These are phyloP conservation scores for Drosophila tanythrix DNA, from an alignment of 2,888 invertebrate species.

Conservation along the genomic window DNA sequence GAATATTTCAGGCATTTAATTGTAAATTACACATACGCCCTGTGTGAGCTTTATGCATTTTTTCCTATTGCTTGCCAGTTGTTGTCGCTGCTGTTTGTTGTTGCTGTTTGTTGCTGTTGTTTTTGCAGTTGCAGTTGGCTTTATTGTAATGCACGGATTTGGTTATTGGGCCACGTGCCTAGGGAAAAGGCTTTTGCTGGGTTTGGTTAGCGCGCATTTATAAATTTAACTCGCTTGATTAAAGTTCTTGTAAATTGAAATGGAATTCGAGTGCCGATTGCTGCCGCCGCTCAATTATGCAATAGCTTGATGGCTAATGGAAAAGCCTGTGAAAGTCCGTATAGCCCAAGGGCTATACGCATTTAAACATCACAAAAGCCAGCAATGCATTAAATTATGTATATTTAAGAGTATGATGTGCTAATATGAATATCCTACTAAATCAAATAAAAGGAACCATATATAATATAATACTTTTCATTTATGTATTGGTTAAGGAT, in stretches of 20 bases:
- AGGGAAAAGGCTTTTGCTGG: constrained; percentile 36
- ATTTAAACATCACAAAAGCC: background rate
- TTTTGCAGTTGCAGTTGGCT: constrained; percentile 23
- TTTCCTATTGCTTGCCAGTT: constrained; percentile 60
- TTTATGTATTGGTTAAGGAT: background rate
- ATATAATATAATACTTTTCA: background rate
- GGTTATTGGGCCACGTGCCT: constrained; percentile 59
- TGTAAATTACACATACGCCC: constrained; percentile 79
- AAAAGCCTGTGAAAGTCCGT: constrained; percentile 23
- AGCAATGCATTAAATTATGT: background rate
- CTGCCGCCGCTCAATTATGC: constrained; percentile 44
- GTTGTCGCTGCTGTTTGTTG: constrained; percentile 16
- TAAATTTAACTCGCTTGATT: constrained; percentile 60
- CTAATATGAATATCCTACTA: background rate
- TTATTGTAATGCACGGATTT: constrained; percentile 63
- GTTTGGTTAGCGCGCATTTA: constrained; percentile 40
- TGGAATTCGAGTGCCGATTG: constrained; percentile 22
- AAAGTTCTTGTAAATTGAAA: constrained; percentile 53
- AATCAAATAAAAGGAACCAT: background rate
- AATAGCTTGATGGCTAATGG: constrained; percentile 37
- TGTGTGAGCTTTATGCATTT: constrained; percentile 67
- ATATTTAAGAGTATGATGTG: background rate
- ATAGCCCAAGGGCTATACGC: constrained; percentile 10
- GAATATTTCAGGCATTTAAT: constrained; percentile 77
- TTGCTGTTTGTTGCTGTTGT: constrained; percentile 8